Percentiles rank a stretch among this genome's conserved stretches.
These are phyloP conservation scores for Siniperca chuatsi DNA, from an alignment of 2,113 vertebrate species.

Conservation along the genomic window DNA sequence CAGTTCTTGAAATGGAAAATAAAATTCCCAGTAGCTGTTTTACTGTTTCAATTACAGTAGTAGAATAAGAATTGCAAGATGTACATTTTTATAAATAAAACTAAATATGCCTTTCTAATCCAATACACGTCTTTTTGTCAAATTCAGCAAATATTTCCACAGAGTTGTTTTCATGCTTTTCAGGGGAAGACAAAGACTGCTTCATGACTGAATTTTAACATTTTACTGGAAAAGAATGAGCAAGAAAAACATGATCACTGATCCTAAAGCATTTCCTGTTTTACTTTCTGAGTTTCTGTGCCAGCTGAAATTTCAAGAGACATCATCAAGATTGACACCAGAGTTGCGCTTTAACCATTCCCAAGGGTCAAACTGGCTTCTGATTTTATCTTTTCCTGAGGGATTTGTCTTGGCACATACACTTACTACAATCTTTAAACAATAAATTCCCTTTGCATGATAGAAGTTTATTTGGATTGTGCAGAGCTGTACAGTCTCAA, in stretches of 20 bases:
- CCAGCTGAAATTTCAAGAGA: background rate
- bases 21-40: background rate
- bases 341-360: background rate
- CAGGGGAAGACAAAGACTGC: background rate
- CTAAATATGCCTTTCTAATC: background rate
- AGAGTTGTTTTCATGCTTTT: background rate
- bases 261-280: slow-evolving; percentile 16
- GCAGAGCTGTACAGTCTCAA: background rate
- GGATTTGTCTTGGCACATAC: background rate
- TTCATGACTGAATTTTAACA: background rate
- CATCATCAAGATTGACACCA: background rate
- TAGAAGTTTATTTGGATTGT: background rate
- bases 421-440: background rate
- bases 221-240: background rate
- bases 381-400: background rate
- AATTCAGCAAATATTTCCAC: too few relatives aligned
- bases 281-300: background rate
- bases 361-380: background rate
- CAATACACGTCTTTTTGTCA: too few relatives aligned
- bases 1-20: background rate
- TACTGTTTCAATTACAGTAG: background rate
- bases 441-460: background rate
- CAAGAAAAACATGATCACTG: background rate
- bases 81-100: background rate
- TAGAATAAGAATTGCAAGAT: background rate